Conservation (phyloP, 2,797 vertebrate genomes). For the Synanceia verrucosa region DNA sequence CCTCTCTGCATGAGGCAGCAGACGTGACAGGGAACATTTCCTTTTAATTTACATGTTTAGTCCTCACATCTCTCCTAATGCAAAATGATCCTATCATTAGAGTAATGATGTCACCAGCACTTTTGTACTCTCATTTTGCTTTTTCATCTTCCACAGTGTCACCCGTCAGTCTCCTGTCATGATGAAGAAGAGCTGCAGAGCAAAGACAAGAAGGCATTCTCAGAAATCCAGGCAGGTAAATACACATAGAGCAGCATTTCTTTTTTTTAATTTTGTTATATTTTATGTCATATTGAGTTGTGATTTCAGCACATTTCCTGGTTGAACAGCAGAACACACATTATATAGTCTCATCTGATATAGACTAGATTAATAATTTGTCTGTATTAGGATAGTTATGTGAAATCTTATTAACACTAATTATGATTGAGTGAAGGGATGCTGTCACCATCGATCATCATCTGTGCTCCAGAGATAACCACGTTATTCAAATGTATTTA, state of each 20-base stretch:
- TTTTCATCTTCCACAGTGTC: background rate
- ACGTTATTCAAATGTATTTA: conserved; percentile 61
- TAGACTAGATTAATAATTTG: background rate
- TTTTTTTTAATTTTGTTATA: no score
- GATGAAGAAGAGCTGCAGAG: conserved; percentile 7
- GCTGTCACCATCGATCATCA: conserved; percentile 35
- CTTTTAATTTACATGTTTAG: background rate
- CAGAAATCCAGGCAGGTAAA: conserved; percentile 27
- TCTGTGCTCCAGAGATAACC: conserved; percentile 43
- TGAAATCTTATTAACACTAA: conserved; percentile 50
- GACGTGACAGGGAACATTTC: background rate
- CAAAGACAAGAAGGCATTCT: background rate
- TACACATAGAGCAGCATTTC: background rate
- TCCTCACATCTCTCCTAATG: background rate
- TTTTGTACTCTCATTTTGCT: background rate
- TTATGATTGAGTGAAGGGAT: conserved; percentile 45
- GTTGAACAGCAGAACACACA: conserved; percentile 3
- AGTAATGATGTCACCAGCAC: background rate
- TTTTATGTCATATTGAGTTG: background rate
- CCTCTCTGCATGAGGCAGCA: background rate
- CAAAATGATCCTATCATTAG: background rate
- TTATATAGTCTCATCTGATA: background rate
- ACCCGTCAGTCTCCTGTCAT: background rate
- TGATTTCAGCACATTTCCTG: background rate
- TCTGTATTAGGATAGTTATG: background rate